phyloP scores from a whole-genome alignment of 2,113 vertebrate genomes.

The Holacanthus passer region DNA sequence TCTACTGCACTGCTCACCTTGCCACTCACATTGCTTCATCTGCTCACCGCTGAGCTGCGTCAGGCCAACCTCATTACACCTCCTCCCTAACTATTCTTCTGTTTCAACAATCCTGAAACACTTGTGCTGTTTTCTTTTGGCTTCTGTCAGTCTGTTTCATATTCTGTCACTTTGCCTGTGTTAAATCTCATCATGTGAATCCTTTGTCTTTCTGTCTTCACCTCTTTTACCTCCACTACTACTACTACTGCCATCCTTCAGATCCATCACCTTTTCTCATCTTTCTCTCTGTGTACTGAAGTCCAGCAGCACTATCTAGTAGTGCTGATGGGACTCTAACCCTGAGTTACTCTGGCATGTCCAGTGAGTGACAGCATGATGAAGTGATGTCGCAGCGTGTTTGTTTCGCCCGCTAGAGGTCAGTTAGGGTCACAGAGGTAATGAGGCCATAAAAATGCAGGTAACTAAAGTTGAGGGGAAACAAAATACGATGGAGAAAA shows the following conservation, averaged over 20 bases:
- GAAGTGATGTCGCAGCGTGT: slow-evolving; percentile 70
- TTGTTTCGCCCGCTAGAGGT: slow-evolving; percentile 68
- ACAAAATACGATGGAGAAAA: slow-evolving; percentile 49
- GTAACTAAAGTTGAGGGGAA: slow-evolving; percentile 50
- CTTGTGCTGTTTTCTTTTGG: slow-evolving; percentile 1
- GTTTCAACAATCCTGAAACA: slow-evolving; percentile 13
- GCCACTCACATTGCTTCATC: slow-evolving; percentile 65
- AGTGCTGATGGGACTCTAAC: slow-evolving; percentile 46
- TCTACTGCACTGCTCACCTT: slow-evolving; percentile 65
- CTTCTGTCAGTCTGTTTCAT: slow-evolving; percentile 2
- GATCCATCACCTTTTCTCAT: slow-evolving; percentile 18
- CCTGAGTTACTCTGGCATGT: slow-evolving; percentile 53
- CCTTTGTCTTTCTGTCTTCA: slow-evolving; percentile 4
- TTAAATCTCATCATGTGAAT: slow-evolving; percentile 28
- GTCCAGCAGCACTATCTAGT: slow-evolving; percentile 32
- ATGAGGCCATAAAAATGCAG: slow-evolving; percentile 81
- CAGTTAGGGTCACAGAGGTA: slow-evolving; percentile 66
- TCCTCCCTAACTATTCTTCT: slow-evolving; percentile 6
- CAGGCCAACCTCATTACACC: slow-evolving; percentile 19
- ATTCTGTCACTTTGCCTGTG: slow-evolving; percentile 8
- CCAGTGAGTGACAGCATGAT: slow-evolving; percentile 77
- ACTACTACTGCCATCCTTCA: slow-evolving; percentile 9
- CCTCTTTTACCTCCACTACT: slow-evolving; percentile 13
- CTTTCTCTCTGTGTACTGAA: slow-evolving; percentile 18
- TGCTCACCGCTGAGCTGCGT: slow-evolving; percentile 41